Evolutionary conservation across 2,797 vertebrate genomes (phyloP).

Genomic region (Neoniphon sammara): DNA sequence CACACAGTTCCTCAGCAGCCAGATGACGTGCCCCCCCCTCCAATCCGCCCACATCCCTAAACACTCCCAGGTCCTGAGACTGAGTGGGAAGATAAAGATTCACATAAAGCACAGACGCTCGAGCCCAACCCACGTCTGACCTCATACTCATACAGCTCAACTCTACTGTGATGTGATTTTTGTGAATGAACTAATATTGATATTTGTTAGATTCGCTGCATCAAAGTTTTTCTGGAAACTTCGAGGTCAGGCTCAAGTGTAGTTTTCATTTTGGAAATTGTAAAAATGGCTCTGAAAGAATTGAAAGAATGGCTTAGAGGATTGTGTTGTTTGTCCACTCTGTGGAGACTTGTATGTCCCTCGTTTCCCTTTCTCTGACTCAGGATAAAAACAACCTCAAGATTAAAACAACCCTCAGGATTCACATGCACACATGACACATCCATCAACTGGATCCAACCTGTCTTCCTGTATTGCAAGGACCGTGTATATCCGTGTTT

Average conservation of each 20-base stretch:
- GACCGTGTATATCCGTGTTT: background rate
- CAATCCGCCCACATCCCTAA: constrained; percentile 44
- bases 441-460: background rate
- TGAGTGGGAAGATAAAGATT: constrained; percentile 42
- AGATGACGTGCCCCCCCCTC: constrained; percentile 43
- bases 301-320: background rate
- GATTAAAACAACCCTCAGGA: background rate
- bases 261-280: background rate
- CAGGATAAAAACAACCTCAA: too few relatives aligned
- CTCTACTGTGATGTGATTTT: constrained; percentile 4
- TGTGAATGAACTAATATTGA: background rate
- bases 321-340: too few relatives aligned
- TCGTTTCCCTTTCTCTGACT: too few relatives aligned
- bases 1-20: constrained; percentile 52
- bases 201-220: background rate
- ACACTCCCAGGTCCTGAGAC: constrained; percentile 53
- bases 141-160: constrained; percentile 14
- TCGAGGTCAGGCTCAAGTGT: background rate
- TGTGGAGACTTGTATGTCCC: too few relatives aligned
- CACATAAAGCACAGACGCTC: constrained; percentile 12
- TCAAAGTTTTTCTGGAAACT: background rate
- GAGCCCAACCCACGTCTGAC: constrained; percentile 4
- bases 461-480: background rate
- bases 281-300: background rate
- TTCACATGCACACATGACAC: background rate